Conservation (phyloP, 2,797 vertebrate genomes). For the Lophotriccus pileatus region DNA sequence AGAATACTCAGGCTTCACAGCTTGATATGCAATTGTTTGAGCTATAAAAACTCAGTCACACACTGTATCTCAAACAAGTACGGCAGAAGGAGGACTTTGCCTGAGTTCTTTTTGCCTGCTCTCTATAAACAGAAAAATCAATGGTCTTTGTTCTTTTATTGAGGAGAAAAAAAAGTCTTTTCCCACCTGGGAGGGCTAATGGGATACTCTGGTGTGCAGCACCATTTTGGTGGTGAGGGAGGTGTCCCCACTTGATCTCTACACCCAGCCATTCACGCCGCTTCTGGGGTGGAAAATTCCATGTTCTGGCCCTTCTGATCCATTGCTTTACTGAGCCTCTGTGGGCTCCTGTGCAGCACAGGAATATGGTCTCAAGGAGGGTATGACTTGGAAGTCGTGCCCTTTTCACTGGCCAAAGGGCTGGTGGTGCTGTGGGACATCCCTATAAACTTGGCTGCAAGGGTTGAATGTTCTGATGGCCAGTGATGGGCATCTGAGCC, state of each 20-base stretch:
- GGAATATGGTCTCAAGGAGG: background rate
- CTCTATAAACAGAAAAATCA: slow-evolving; percentile 65
- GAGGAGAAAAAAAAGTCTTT: background rate
- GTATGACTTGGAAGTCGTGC: rapidly evolving
- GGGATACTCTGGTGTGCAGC: slow-evolving; percentile 17
- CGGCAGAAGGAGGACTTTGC: background rate
- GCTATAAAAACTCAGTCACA: background rate
- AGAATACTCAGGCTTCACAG: background rate
- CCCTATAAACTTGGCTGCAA: background rate
- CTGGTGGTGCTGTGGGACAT: background rate
- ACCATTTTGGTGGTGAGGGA: background rate
- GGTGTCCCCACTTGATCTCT: background rate
- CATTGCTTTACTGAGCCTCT: background rate
- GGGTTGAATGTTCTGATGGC: background rate
- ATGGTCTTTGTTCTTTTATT: slow-evolving; percentile 37
- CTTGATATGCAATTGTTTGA: background rate
- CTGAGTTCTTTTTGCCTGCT: background rate
- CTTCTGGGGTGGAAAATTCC: background rate
- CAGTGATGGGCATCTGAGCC: background rate
- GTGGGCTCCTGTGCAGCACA: background rate
- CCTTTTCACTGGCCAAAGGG: background rate
- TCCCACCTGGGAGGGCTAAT: slow-evolving; percentile 14
- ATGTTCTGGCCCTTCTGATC: background rate
- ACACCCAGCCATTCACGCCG: background rate
- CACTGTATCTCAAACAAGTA: background rate